Conservation (phyloP, 2,888 invertebrate genomes). For the Zaprionus bogoriensis region DNA sequence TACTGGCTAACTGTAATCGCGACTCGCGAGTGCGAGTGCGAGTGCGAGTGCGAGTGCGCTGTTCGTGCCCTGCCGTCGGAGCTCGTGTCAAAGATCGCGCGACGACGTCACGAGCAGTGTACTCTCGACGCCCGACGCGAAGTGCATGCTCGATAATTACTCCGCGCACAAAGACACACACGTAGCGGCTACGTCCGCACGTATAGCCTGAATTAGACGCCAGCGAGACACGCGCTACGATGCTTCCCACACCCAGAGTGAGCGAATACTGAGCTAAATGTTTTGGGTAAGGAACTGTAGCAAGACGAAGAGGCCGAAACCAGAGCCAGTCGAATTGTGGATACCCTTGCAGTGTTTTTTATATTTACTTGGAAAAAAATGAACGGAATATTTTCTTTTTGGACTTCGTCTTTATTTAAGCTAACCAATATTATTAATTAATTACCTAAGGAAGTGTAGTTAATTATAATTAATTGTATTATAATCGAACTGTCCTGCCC, state of each 20-base stretch:
- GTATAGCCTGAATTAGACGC: background rate
- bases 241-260: constrained; percentile 26
- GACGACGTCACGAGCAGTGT: constrained; percentile 56
- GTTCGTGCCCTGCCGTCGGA: no score
- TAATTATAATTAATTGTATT: no score
- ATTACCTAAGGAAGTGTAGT: no score
- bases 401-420: no score
- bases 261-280: constrained; percentile 44
- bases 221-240: constrained; percentile 10
- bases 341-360: constrained; percentile 1
- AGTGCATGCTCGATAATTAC: constrained; percentile 40
- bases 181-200: background rate
- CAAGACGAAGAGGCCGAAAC: background rate
- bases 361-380: no score
- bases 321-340: background rate
- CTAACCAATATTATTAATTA: no score
- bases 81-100: constrained; percentile 43
- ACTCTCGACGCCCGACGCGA: constrained; percentile 27
- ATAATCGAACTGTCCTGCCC: no score
- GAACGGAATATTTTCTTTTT: no score
- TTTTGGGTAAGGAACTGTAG: constrained; percentile 9
- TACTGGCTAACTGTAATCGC: constrained; percentile 43
- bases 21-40: constrained; percentile 8
- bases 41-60: no score
- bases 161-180: constrained; percentile 2